These are phyloP conservation scores for Bombus polaris DNA, from an alignment of 1,140 invertebrate species.

Conservation along the genomic window DNA sequence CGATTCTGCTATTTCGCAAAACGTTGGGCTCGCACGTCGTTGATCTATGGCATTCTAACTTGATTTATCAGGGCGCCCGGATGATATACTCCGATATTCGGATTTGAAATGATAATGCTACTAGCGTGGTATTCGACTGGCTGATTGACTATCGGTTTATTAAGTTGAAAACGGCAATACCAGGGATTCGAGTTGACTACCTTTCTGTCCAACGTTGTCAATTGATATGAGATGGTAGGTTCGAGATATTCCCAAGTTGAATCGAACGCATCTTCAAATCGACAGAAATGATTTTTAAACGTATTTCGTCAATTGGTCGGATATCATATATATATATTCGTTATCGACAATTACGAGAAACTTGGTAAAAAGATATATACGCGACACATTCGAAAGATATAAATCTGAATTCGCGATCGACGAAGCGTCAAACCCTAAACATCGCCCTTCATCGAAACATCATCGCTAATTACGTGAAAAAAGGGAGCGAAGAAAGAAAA, in stretches of 20 bases:
- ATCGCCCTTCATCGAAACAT: not conserved
- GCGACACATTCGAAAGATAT: not conserved
- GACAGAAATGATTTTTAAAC: too few species aligned
- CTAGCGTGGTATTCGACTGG: slow-evolving; percentile 15
- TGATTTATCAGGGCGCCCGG: slow-evolving; percentile 25
- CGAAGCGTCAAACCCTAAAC: not conserved
- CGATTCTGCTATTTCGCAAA: not conserved
- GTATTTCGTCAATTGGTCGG: too few species aligned
- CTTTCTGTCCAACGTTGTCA: not conserved
- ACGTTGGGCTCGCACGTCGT: not conserved
- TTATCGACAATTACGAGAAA: not conserved
- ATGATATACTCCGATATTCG: slow-evolving; percentile 14
- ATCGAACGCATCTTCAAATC: too few species aligned
- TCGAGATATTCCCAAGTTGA: too few species aligned
- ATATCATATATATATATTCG: not conserved
- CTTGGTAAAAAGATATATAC: not conserved
- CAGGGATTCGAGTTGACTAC: slow-evolving; percentile 1
- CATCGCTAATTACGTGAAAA: not conserved
- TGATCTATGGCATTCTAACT: slow-evolving; percentile 8
- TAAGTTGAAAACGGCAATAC: not conserved
- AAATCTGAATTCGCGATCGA: not conserved
- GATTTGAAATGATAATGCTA: slow-evolving; percentile 23
- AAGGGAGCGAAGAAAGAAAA: not conserved
- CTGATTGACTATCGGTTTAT: slow-evolving; percentile 14
- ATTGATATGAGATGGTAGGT: not conserved